Evolutionary conservation across 2,888 invertebrate species (phyloP), one percentile per base, ranked within the genome.

Genomic region (Dasysyrphus tricinctus): DNA sequence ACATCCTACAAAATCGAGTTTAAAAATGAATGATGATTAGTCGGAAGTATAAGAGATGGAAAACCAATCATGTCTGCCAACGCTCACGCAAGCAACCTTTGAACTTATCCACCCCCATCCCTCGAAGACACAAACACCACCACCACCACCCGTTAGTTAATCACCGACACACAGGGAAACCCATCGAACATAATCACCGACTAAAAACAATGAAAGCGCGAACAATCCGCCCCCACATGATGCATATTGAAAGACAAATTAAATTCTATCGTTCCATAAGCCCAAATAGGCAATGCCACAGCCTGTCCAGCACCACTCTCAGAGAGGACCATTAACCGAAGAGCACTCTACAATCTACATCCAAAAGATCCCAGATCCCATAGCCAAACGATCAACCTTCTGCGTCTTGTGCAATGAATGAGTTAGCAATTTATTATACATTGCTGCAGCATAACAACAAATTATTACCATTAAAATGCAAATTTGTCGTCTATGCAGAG

Each of bases 381-480:
- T 42, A 29, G 74, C 75, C 42, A 69, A 65, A 56, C 61, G 75
- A 78, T 86, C 86, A 86, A 75, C 86, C 82, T 82, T 86, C 85
- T 82, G 72, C 78, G 72, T 79, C 74, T 86, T 86, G 86, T 86
- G 86, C 86, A 86, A 86, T 86, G 82, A 82, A 78, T 79, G 82
- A 86, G 74, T 76, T 79, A 54, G 82, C 86, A 82, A 86, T 86
- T 86, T 79, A 86, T 82, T 82, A 86, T 79, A 78, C 78, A 86
- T 86, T 75, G 78, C 82, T 67, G 75, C 59, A 75, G 72, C 79
- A 86, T 86, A 86, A 72, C 83, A 87, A 87, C 87, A 87, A 87
- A 87, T 87, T 87, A 87, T 87, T 87, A 80, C 80, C 87, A 87
- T 87, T 87, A 87, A 87, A 87, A 87, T 87, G 83, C 83, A 87